phyloP scores from a whole-genome alignment of 2,797 vertebrate genomes.

The Mormyrus hasselquistii region DNA sequence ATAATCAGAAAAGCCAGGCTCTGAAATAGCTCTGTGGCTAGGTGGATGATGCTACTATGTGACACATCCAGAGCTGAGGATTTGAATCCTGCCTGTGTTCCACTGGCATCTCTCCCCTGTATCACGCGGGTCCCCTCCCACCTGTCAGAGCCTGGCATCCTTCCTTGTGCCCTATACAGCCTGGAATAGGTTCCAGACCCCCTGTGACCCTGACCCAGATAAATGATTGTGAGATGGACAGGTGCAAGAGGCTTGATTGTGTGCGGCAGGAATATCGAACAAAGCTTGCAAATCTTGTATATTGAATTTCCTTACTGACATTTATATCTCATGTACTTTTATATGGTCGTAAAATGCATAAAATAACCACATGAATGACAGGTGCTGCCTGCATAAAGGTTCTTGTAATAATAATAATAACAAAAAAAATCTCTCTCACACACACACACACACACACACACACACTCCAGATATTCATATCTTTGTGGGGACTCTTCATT shows the following conservation, averaged over 20 bases:
- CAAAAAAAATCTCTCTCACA: neutral
- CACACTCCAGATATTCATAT: neutral
- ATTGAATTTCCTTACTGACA: conserved; percentile 4
- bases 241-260: neutral
- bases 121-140: neutral
- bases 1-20: neutral
- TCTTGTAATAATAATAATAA: neutral
- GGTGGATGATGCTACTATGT: neutral
- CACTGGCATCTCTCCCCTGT: neutral
- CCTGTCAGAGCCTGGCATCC: neutral
- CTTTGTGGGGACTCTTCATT: neutral
- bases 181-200: neutral
- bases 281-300: neutral
- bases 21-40: neutral
- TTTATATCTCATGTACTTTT: neutral
- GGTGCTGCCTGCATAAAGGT: neutral
- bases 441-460: neutral
- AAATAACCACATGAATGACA: neutral
- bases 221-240: neutral
- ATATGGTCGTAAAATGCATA: neutral
- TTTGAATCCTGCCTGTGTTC: neutral
- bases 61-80: neutral
- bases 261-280: neutral
- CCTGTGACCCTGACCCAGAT: neutral
- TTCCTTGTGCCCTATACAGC: neutral